Evolutionary conservation across 1,140 invertebrate genomes (phyloP).

Genomic region (Drosophila triauraria): DNA sequence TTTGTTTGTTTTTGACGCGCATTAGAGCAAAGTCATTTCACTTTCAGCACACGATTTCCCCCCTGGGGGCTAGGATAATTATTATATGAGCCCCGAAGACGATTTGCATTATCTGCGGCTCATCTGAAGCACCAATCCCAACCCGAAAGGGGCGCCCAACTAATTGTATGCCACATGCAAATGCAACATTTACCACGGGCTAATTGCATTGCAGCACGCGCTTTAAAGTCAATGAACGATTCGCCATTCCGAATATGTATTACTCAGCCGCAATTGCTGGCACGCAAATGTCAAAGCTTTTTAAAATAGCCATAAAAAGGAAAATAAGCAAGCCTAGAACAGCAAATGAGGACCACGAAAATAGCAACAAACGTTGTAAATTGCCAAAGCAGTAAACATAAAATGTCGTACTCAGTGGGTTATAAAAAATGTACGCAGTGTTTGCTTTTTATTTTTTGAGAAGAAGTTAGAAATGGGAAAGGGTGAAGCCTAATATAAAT

Average conservation of each 20-base stretch:
- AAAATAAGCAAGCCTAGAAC: neutral
- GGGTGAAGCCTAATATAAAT: neutral
- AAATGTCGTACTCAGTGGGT: constrained; percentile 50
- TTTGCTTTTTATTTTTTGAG: constrained; percentile 12
- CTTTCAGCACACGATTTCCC: constrained; percentile 41
- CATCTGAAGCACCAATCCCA: constrained; percentile 23
- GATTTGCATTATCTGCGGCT: constrained; percentile 36
- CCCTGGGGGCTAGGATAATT: constrained; percentile 33
- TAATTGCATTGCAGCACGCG: constrained; percentile 77
- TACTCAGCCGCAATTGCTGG: constrained; percentile 23
- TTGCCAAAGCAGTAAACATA: constrained; percentile 50
- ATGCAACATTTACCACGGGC: constrained; percentile 64
- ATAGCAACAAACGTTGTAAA: constrained; percentile 51
- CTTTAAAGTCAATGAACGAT: constrained; percentile 80
- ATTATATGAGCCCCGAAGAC: constrained; percentile 39
- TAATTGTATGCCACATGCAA: constrained; percentile 72
- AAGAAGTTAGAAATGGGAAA: neutral
- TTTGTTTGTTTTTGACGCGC: constrained; percentile 49
- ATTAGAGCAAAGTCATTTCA: constrained; percentile 52
- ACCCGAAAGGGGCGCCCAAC: constrained; percentile 15
- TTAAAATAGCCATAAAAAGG: constrained; percentile 47
- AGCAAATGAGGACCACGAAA: constrained; percentile 5
- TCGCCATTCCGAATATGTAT: constrained; percentile 32
- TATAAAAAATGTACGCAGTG: constrained; percentile 40
- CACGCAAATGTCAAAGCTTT: constrained; percentile 74